These are phyloP conservation scores for Porites rus DNA, from an alignment of 92 coral and sea anemone species.

Conservation along the genomic window DNA sequence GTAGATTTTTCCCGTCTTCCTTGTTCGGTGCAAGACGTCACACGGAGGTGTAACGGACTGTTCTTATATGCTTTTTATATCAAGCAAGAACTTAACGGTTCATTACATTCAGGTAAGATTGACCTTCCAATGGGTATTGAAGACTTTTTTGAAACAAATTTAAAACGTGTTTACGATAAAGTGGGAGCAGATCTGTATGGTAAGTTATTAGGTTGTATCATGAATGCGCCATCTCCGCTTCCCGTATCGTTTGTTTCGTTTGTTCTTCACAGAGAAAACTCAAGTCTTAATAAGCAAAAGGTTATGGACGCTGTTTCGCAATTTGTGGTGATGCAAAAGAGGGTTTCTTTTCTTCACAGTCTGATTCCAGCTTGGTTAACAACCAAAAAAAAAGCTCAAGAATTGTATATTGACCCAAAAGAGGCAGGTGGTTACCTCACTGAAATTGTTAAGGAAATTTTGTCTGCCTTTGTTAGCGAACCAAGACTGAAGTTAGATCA, in stretches of 20 bases:
- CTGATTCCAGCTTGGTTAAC: background rate
- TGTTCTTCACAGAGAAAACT: too few species aligned
- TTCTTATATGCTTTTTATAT: too few species aligned
- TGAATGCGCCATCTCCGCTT: background rate
- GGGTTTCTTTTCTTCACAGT: background rate
- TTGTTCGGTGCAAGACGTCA: background rate
- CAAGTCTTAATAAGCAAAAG: background rate
- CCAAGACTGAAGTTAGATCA: too few species aligned
- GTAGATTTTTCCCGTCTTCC: background rate
- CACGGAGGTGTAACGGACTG: too few species aligned
- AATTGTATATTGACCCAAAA: background rate
- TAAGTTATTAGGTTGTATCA: background rate
- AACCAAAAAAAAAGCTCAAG: background rate
- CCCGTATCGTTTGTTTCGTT: background rate
- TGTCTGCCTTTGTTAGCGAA: background rate
- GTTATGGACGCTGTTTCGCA: background rate
- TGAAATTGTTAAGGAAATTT: background rate
- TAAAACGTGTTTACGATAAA: too few species aligned
- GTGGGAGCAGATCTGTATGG: too few species aligned
- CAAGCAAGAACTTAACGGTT: background rate
- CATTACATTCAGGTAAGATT: background rate
- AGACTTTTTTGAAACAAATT: too few species aligned
- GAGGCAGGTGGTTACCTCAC: background rate
- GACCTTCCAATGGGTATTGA: background rate
- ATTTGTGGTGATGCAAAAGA: background rate